Evolutionary conservation across 2,113 vertebrate genomes (phyloP).

Genomic region (Hippolais icterina): DNA sequence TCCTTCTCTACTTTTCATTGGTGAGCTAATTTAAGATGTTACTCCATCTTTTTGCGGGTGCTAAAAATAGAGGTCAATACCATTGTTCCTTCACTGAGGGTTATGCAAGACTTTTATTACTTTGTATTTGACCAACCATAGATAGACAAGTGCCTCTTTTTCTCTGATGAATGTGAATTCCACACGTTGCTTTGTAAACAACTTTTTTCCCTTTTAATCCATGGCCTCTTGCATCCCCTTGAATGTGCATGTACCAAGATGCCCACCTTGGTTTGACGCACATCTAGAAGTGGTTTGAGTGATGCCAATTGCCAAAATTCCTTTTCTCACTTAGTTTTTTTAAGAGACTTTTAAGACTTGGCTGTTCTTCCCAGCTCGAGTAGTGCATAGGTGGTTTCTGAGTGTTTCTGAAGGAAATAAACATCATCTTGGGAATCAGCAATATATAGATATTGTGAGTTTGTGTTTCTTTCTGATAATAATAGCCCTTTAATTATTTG

Average conservation of each 20-base stretch:
- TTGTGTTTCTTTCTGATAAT: background rate
- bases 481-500: background rate
- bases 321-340: background rate
- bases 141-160: background rate
- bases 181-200: background rate
- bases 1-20: background rate
- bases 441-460: background rate
- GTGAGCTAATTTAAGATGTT: background rate
- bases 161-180: background rate
- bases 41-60: background rate
- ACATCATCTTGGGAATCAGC: background rate
- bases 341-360: background rate
- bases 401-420: background rate
- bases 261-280: background rate
- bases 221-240: background rate
- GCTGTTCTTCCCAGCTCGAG: background rate
- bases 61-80: background rate
- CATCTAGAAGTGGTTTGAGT: background rate
- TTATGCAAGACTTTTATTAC: background rate
- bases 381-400: background rate
- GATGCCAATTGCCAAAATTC: background rate
- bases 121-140: background rate
- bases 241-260: background rate
- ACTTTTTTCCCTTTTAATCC: background rate
- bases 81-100: background rate